phyloP scores from a whole-genome alignment of 2,888 invertebrate species.

The Deilephila elpenor region DNA sequence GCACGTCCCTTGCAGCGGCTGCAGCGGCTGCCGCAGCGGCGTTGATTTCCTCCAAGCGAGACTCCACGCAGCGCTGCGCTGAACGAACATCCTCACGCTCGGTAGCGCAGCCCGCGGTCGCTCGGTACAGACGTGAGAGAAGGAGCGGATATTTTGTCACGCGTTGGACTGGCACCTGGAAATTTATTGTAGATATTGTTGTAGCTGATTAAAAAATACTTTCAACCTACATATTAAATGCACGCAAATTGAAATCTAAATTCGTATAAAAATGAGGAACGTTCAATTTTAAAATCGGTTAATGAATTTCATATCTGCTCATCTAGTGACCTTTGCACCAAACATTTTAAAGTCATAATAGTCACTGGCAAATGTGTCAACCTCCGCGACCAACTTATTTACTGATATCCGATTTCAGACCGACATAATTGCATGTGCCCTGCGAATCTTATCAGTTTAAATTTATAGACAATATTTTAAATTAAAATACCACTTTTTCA shows the following conservation, averaged over 20 bases:
- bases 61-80: conserved; percentile 96
- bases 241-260: background rate
- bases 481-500: no score
- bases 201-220: background rate
- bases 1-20: conserved; percentile 93
- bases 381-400: no score
- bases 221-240: background rate
- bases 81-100: conserved; percentile 93
- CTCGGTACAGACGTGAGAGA: conserved; percentile 94
- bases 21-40: conserved; percentile 96
- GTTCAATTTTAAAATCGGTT: no score
- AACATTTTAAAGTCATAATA: no score
- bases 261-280: no score
- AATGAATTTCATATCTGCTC: no score
- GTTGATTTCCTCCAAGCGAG: conserved; percentile 97
- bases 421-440: no score
- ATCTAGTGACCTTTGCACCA: no score
- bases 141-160: conserved; percentile 98
- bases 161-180: conserved; percentile 95
- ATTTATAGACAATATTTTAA: no score
- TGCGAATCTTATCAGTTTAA: no score
- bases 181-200: conserved; percentile 29
- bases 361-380: no score
- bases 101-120: conserved; percentile 93
- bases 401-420: no score